Base-by-base conservation (phyloP, 2,888 invertebrate genomes). In the Coelopa pilipes region DNA sequence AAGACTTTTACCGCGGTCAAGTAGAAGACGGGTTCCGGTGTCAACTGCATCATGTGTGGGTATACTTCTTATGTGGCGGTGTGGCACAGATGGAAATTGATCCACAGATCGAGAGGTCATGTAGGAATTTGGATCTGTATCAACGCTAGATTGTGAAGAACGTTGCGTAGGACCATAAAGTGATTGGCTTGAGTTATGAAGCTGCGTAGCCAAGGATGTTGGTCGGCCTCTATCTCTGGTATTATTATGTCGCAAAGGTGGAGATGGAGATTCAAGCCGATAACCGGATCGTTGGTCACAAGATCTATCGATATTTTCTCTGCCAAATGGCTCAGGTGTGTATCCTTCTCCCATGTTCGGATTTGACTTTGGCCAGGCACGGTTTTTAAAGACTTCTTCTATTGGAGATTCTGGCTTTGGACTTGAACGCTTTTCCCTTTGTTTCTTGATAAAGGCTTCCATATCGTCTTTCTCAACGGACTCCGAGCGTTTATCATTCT, bases 1-100 rank as follows among this genome's bases (percentile, higher is more conserved):
- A 63, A 88, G 72, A 59, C 83, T 82, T 76, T 87, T 85, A 74
- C 88, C 85, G 13, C 87, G 85, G 75, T 87, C 87, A 19, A 88
- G 79, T 45, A 88, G 76, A 24, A 83, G 81, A 49, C 82, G 81
- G 0, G 86, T 87, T 60, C 78, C 84, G 62, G 81, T 80, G 68
- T 87, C 87, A 34, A 81, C 81, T 1, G 79, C 46, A 17, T 46
- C 17, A 1, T 0, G 59, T 4, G 34, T 59, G 12, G 79, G 50
- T 0, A 78, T 47, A 7, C 77, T 74, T 0, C 79, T 70, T 3
- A 80, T 50, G 71, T 21, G 49, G n/a, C 69, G 49, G 15, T 59
- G 69, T 0, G 69, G 21, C 71, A 73, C 74, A 75, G 24, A 75
- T 74, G 0, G 79, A 72, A 15, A 75, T 78, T 50, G 79, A 77